A percentile compares a stretch with the other conserved stretches of the same genome.
These are phyloP conservation scores for Chaunax sp. DNA, from an alignment of 2,797 vertebrate species.

Conservation along the genomic window DNA sequence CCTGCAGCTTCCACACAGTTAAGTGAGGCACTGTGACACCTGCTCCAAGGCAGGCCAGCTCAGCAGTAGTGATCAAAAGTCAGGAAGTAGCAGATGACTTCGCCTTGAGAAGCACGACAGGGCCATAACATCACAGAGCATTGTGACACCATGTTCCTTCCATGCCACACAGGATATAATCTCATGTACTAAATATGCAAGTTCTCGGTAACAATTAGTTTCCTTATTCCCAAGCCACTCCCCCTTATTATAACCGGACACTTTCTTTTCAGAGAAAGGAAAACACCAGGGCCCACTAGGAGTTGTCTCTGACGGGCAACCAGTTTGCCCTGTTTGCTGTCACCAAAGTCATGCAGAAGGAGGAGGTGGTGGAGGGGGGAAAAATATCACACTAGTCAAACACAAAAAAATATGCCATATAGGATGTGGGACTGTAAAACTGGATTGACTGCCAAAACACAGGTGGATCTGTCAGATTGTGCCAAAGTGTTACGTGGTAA, in stretches of 20 bases:
- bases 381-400: no score
- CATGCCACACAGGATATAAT: constrained; percentile 46
- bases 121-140: constrained; percentile 1
- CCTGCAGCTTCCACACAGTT: constrained; percentile 33
- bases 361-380: neutral
- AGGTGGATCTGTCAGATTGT: no score
- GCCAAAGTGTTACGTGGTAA: no score
- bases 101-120: constrained; percentile 5
- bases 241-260: constrained; percentile 50
- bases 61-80: constrained; percentile 11
- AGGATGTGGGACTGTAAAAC: no score
- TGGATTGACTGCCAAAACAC: no score
- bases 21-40: constrained; percentile 37
- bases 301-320: no score
- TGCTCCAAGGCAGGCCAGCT: constrained; percentile 30
- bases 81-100: constrained; percentile 32
- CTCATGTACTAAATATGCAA: constrained; percentile 12
- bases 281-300: no score
- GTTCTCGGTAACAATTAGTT: constrained; percentile 62
- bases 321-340: no score
- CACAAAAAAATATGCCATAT: no score
- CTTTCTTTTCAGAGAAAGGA: constrained; percentile 1
- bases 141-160: constrained; percentile 47
- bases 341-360: neutral
- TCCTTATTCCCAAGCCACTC: constrained; percentile 47